Base-by-base conservation (phyloP, 2,113 vertebrate species). In the Plecturocebus donacophilus region DNA sequence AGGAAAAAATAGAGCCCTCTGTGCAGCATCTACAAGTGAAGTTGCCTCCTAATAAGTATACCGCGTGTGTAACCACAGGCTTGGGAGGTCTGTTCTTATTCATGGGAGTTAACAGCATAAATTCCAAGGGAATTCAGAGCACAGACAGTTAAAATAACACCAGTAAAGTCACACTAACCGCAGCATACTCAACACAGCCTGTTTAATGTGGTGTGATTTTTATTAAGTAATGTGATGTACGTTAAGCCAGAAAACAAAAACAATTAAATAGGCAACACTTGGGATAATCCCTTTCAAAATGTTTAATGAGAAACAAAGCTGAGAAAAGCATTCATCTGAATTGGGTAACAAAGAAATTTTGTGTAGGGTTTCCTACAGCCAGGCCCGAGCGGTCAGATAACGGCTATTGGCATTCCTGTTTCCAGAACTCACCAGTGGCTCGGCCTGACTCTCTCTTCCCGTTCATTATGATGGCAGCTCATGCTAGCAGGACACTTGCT, bases 81-180 rank as follows among this genome's bases (percentile, higher is more conserved):
- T 73, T 83, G 97, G 98, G 96, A 96, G 93, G 94, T 98, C 93
- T 97, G 86, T 61, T 96, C n/a, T 6, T 66, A 89, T 84, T 71
- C 2, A 4, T 66, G 87, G 49, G 38, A 95, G 97, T 96, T 91
- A 97, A 92, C 89, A 82, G 96, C 92, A 97, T 91, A 58, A 66
- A 81, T 96, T 98, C 91, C 83, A 66, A 68, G 87, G 96, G 97
- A 98, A 98, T 94, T 54, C 91, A 91, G 92, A 94, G 95, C 87
- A 97, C 85, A 98, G 97, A 96, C 97, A 86, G 94, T 98, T 97
- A 91, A 94, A 92, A 97, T 42, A 98, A 90, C 83, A 86, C 1
- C 30, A 61, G 81, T 52, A 17, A 97, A 93, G 79, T 88, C 89
- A 75, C 38, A 81, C 19, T 93, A 88, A 91, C 96, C 45, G n/a